Evolutionary conservation across 2,113 vertebrate genomes (phyloP), one percentile per base, ranked within the genome.

Genomic region (Protobothrops mucrosquamatus): DNA sequence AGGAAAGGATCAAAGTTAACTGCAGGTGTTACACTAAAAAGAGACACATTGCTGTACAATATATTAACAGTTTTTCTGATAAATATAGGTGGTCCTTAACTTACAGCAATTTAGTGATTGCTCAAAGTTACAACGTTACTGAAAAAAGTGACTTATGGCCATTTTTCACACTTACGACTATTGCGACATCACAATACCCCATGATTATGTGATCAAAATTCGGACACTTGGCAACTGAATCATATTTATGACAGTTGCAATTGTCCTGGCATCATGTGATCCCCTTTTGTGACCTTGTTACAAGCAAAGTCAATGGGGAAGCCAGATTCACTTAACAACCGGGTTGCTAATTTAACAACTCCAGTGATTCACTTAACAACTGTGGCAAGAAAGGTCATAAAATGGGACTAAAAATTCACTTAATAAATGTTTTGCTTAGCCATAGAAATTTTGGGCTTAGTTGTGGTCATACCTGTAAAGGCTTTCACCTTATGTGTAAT

Each of bases 401-500:
- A 69, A 69, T 0, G 14, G 64, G 29, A 69, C 29, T 51, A 51
- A n/a, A 69, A 2, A n/a, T 12, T 69, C 61, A n/a, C 61, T 69
- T n/a, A n/a, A 61, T 24, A 26, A 15, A 69, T n/a, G 29, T n/a
- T 69, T 69, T 2, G 3, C 12, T 69, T 15, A 69, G 29, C 61
- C n/a, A 69, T 4, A 69, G 29, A n/a, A 64, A 69, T 4, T 34
- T 69, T n/a, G 64, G 4, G 29, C n/a, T 12, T 5, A 69, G 1
- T 69, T 69, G 12, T 15, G 64, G 3, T 14, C 29, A n/a, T 69
- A n/a, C 29, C 12, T 64, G 64, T 15, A 91, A 29, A 12, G 4
- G 0, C 15, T 89, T 0, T 7, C 23, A 87, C 1, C 8, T 0
- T 0, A 43, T 85, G 3, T 34, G 24, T 8, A 9, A 55, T 18